Evolutionary conservation across 2,113 vertebrate genomes (phyloP).

Genomic region (rabbit (Oryctolagus cuniculus)): mOryCun1.1 NC_091451.1:38790501-38791000

Average conservation of each 20-base stretch:
- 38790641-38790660: slow-evolving; percentile 78
- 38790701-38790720: not conserved
- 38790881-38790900: too few species aligned
- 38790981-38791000: not conserved
- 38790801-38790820: too few species aligned
- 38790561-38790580: slow-evolving; percentile 80
- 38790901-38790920: too few species aligned
- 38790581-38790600: slow-evolving; percentile 52
- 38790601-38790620: too few species aligned
- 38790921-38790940: not conserved
- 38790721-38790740: not conserved
- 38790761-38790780: too few species aligned
- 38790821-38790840: too few species aligned
- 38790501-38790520: slow-evolving; percentile 77
- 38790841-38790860: too few species aligned
- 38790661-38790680: slow-evolving; percentile 74
- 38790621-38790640: not conserved
- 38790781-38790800: too few species aligned
- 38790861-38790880: too few species aligned
- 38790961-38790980: not conserved
- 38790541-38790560: slow-evolving; percentile 82
- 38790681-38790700: slow-evolving; percentile 7
- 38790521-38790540: slow-evolving; percentile 76
- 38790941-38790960: not conserved
- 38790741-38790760: too few species aligned